phyloP scores from a whole-genome alignment of 2,113 vertebrate species.

The Pyrgilauda ruficollis region DNA sequence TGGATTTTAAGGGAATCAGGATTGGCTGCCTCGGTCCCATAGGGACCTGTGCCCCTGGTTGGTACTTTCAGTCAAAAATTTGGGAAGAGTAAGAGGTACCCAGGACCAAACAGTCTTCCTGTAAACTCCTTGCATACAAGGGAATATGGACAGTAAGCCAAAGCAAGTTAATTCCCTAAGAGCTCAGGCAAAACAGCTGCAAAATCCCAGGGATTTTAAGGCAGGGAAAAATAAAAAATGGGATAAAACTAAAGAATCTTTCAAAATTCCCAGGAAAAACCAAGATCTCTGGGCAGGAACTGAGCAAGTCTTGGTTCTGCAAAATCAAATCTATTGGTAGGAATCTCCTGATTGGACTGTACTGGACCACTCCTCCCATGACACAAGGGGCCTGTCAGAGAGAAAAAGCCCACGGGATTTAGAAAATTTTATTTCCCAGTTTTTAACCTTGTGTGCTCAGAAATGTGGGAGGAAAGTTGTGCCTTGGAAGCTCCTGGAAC shows the following conservation, averaged over 20 bases:
- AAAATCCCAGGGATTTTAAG: neutral
- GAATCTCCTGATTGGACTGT: neutral
- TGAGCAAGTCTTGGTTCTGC: neutral
- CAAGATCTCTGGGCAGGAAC: neutral
- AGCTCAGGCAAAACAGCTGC: neutral
- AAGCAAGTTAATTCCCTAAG: neutral
- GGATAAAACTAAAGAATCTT: neutral
- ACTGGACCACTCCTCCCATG: neutral
- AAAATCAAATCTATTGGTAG: neutral
- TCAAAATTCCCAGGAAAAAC: neutral
- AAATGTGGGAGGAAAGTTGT: neutral
- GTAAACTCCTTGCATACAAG: rapidly evolving
- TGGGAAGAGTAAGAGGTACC: neutral
- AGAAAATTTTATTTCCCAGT: neutral
- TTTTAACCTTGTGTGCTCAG: neutral
- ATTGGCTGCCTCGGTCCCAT: neutral
- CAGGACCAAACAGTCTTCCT: neutral
- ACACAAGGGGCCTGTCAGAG: rapidly evolving
- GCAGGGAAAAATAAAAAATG: neutral
- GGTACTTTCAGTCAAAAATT: neutral
- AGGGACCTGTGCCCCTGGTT: too few relatives aligned
- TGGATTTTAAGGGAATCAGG: neutral
- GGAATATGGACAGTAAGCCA: neutral
- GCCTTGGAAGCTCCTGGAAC: neutral
- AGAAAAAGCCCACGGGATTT: neutral